A percentile compares a stretch with the other conserved stretches of the same genome.
Evolutionary conservation across 2,113 vertebrate genomes (phyloP).

Genomic region (Cervus canadensis): DNA sequence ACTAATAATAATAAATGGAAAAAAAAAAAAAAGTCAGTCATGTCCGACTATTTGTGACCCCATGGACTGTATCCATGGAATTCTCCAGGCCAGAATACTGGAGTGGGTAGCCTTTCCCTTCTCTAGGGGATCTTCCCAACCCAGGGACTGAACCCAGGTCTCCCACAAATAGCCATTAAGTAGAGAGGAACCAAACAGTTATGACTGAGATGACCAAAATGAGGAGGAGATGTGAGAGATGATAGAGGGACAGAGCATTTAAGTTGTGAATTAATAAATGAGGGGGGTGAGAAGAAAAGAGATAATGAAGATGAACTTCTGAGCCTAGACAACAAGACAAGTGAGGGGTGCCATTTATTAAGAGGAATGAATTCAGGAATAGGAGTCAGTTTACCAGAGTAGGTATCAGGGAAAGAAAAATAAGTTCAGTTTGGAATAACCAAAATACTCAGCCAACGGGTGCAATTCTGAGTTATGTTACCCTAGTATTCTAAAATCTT

Average conservation of each 20-base stretch:
- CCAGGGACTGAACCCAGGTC: too few species aligned
- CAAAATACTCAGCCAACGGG: not conserved
- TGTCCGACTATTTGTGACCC: too few species aligned
- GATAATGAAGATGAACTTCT: not conserved
- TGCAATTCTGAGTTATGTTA: not conserved
- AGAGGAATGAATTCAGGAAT: not conserved
- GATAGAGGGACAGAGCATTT: not conserved
- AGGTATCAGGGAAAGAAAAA: not conserved
- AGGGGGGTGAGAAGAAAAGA: not conserved
- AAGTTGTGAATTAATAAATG: not conserved
- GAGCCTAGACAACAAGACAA: not conserved
- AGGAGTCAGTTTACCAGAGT: not conserved
- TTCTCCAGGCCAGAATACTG: too few species aligned
- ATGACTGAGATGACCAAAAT: not conserved
- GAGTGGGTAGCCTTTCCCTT: too few species aligned
- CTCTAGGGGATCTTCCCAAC: too few species aligned
- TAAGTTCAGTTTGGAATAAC: not conserved
- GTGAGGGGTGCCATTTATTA: not conserved
- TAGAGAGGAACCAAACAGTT: not conserved
- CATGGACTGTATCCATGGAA: too few species aligned
- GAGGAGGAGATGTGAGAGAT: not conserved
- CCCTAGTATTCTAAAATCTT: not conserved
- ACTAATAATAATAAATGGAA: too few species aligned
- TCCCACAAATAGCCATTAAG: not conserved
- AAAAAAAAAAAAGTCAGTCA: too few species aligned